Evolutionary conservation across 30 jellyfish, hydroid and myxozoan species (phyloP).

Genomic region (Pelagia noctiluca): DNA sequence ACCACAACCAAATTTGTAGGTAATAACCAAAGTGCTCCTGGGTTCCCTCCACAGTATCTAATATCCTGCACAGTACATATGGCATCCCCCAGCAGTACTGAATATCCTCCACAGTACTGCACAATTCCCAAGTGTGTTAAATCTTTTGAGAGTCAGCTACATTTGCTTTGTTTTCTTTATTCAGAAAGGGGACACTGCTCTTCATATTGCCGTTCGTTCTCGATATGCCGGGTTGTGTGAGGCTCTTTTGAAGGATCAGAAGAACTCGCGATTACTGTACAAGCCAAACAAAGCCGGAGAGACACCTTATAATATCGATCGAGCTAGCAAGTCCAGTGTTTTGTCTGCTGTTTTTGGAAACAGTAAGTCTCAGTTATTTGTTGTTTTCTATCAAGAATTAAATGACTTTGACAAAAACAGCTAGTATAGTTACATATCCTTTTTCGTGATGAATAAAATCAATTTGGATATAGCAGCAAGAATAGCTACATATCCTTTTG

Average conservation of each 20-base stretch:
- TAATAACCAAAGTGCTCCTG: too few relatives aligned
- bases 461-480: too few relatives aligned
- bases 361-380: too few relatives aligned
- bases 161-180: not conserved
- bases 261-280: slow-evolving; percentile 70
- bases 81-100: too few relatives aligned
- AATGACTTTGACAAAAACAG: too few relatives aligned
- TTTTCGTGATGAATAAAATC: too few relatives aligned
- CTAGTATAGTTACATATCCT: too few relatives aligned
- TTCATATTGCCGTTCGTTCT: slow-evolving; percentile 88
- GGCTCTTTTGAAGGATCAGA: slow-evolving; percentile 75
- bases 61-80: not conserved
- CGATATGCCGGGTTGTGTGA: slow-evolving; percentile 91
- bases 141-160: not conserved
- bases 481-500: too few relatives aligned
- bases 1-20: too few relatives aligned
- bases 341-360: slow-evolving; percentile 78
- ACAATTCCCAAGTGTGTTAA: not conserved
- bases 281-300: slow-evolving; percentile 87
- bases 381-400: too few relatives aligned
- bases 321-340: slow-evolving; percentile 73
- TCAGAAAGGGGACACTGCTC: slow-evolving; percentile 97
- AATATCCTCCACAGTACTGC: too few relatives aligned
- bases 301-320: slow-evolving; percentile 93
- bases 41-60: too few relatives aligned